phyloP scores from a whole-genome alignment of 2,113 vertebrate genomes.

The Mirounga angustirostris region DNA sequence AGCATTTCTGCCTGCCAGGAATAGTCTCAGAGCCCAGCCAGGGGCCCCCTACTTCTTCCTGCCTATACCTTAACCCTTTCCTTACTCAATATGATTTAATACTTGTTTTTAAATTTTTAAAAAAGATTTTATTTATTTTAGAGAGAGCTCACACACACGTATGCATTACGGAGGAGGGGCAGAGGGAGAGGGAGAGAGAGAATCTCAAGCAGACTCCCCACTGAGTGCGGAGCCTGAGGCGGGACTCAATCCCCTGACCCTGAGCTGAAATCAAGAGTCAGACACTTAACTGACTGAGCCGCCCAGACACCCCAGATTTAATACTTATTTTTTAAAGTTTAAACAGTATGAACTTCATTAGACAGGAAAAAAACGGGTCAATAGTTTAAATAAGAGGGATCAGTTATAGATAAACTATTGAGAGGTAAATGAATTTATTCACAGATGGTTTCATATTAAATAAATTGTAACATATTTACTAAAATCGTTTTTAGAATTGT shows the following conservation, averaged over 20 bases:
- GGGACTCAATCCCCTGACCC: not conserved
- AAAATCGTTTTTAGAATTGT: not conserved
- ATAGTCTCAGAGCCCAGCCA: no score
- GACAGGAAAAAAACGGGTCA: not conserved
- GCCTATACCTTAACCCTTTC: no score
- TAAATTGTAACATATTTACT: not conserved
- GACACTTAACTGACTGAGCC: not conserved
- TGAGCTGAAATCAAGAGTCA: not conserved
- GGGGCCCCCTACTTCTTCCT: no score
- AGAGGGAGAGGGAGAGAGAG: not conserved
- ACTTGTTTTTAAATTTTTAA: not conserved
- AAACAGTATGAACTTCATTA: not conserved
- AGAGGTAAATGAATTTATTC: not conserved
- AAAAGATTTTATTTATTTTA: not conserved
- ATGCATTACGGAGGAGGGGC: not conserved
- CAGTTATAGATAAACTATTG: not conserved
- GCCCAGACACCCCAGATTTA: not conserved
- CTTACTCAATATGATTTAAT: not conserved
- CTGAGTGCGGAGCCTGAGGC: not conserved
- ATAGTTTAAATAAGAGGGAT: not conserved
- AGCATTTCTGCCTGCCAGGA: no score
- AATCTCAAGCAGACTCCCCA: not conserved
- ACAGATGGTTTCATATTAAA: not conserved
- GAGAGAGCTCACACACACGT: not conserved
- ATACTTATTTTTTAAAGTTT: constrained; percentile 45